These are phyloP conservation scores for Manduca sexta DNA, from an alignment of 1,140 invertebrate genomes.

Conservation along the genomic window DNA sequence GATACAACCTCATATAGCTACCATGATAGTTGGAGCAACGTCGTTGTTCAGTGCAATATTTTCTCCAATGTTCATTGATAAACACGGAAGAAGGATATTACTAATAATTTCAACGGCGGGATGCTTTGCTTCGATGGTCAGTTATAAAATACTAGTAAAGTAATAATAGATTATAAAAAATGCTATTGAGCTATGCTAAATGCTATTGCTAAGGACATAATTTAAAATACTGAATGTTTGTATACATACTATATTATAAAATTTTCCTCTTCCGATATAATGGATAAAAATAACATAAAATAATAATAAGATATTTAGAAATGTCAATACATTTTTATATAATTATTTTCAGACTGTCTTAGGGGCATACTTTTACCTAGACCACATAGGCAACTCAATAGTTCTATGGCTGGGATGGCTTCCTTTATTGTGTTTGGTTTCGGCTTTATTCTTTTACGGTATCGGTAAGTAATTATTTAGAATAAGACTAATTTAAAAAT, in stretches of 20 bases:
- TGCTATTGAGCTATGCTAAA: no score
- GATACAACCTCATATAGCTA: constrained; percentile 17
- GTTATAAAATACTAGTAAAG: no score
- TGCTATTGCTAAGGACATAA: no score
- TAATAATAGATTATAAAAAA: no score
- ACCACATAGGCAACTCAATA: constrained; percentile 3
- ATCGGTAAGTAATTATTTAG: constrained; percentile 26
- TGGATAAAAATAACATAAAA: no score
- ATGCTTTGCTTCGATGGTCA: constrained; percentile 26
- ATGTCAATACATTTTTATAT: no score
- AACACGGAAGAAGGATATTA: constrained; percentile 62
- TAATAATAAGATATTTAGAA: no score
- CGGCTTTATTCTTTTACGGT: constrained; percentile 20
- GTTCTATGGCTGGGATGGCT: constrained; percentile 20
- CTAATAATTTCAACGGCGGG: constrained; percentile 43
- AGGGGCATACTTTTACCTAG: constrained; percentile 30
- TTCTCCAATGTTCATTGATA: constrained; percentile 65
- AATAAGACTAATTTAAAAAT: no score
- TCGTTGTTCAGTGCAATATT: constrained; percentile 55
- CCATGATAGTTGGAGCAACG: constrained; percentile 35
- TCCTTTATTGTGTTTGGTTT: constrained; percentile 21
- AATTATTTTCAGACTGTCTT: constrained; percentile 25
- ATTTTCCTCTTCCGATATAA: no score
- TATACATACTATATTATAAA: no score
- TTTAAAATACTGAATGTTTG: no score